Evolutionary conservation across 2,113 vertebrate species (phyloP).

Genomic region (Pholis gunnellus): DNA sequence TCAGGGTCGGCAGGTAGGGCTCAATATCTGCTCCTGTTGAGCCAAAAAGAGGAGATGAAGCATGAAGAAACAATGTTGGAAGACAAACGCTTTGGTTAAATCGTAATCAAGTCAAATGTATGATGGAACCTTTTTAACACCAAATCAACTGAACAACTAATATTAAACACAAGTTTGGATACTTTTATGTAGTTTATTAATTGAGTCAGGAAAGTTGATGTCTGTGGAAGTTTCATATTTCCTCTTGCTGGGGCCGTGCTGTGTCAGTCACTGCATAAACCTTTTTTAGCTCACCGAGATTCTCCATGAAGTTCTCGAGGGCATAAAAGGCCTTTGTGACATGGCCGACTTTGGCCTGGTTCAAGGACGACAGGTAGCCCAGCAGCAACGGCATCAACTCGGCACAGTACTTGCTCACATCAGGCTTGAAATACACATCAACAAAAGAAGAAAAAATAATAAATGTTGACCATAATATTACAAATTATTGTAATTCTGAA

Average conservation of each 20-base stretch:
- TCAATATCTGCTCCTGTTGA: slow-evolving; percentile 86
- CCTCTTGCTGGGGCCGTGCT: no score
- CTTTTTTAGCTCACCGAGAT: slow-evolving; percentile 83
- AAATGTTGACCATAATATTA: neutral
- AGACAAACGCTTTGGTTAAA: neutral
- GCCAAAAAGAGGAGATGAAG: neutral
- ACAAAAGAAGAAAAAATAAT: neutral
- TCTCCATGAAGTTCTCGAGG: slow-evolving; percentile 93
- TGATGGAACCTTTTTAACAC: neutral
- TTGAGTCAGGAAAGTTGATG: neutral
- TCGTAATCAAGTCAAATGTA: neutral
- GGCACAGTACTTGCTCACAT: slow-evolving; percentile 87
- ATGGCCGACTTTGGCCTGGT: slow-evolving; percentile 83
- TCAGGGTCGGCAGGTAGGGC: slow-evolving; percentile 90
- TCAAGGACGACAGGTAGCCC: slow-evolving; percentile 86
- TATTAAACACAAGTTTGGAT: neutral
- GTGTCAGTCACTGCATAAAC: neutral
- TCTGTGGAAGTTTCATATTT: neutral
- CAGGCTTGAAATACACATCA: slow-evolving; percentile 79
- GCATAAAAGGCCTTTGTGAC: slow-evolving; percentile 92
- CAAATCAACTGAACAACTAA: neutral
- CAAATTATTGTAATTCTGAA: neutral
- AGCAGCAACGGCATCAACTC: slow-evolving; percentile 91
- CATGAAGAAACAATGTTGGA: neutral
- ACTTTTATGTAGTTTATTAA: neutral